A percentile compares a stretch with the other conserved stretches of the same genome.
Evolutionary conservation across 23 tunicate genomes (phyloP).

Genomic region (Diplosoma virens): DNA sequence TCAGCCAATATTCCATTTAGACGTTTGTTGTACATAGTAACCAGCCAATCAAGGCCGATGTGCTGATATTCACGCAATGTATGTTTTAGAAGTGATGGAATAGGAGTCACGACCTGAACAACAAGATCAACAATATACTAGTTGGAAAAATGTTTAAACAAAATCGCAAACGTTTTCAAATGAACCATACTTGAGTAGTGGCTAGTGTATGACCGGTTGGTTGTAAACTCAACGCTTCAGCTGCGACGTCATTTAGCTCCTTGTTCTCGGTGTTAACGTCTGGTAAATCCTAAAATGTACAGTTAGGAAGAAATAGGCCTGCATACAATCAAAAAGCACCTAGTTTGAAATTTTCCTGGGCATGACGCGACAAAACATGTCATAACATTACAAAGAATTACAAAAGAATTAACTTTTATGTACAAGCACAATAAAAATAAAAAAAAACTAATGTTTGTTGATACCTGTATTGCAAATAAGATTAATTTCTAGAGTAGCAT

Average conservation of each 20-base stretch:
- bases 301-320: no score
- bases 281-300: no score
- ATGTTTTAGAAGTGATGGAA: slow-evolving; percentile 71
- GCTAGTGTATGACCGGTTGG: slow-evolving; percentile 95
- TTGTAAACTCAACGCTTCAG: slow-evolving; percentile 82
- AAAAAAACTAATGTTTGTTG: no score
- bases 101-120: slow-evolving; percentile 84
- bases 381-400: no score
- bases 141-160: not conserved
- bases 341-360: no score
- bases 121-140: not conserved
- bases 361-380: no score
- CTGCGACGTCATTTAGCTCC: slow-evolving; percentile 81
- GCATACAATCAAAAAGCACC: no score
- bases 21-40: slow-evolving; percentile 79
- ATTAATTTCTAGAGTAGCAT: no score
- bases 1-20: slow-evolving; percentile 96
- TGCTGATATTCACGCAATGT: slow-evolving; percentile 93
- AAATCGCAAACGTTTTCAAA: not conserved
- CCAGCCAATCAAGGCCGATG: slow-evolving; percentile 96
- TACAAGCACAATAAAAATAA: no score
- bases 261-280: no score
- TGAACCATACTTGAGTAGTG: slow-evolving; percentile 83
- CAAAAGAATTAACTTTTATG: no score
- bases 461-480: no score